Conservation (phyloP, 2,797 vertebrate genomes). For the Girardinus metallicus region DNA sequence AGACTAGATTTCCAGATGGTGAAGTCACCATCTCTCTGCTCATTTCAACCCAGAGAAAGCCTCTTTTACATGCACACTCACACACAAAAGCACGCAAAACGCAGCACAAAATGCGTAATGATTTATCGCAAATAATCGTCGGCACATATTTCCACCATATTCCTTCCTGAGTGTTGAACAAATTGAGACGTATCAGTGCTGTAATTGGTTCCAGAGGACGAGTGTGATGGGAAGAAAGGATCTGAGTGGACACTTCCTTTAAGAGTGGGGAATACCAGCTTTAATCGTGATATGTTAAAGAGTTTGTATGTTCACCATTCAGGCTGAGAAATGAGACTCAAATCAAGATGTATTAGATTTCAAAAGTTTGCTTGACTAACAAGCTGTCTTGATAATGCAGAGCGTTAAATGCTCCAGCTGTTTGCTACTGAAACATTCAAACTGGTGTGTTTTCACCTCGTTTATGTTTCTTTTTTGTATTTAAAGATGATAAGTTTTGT, state of each 20-base stretch:
- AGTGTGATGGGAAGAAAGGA: constrained; percentile 53
- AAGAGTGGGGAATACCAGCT: constrained; percentile 43
- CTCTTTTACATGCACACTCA: constrained; percentile 2
- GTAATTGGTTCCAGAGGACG: constrained; percentile 50
- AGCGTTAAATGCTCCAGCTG: constrained; percentile 37
- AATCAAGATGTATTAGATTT: constrained; percentile 37
- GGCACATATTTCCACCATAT: constrained; percentile 5
- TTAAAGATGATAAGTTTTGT: neutral
- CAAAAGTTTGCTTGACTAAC: constrained; percentile 20
- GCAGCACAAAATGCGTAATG: neutral
- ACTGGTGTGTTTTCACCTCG: neutral
- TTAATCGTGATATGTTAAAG: constrained; percentile 7
- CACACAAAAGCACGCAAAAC: neutral
- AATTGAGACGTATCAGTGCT: constrained; percentile 40
- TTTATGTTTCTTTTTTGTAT: neutral
- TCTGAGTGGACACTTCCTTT: constrained; percentile 67
- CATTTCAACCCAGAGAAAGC: constrained; percentile 80
- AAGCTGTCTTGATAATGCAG: constrained; percentile 22
- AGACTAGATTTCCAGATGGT: constrained; percentile 95
- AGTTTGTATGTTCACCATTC: neutral
- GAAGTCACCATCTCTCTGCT: constrained; percentile 85
- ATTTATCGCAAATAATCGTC: neutral
- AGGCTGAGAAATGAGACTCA: constrained; percentile 19
- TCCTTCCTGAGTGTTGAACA: constrained; percentile 20
- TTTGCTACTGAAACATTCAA: constrained; percentile 36